Percentiles rank a stretch among this genome's conserved stretches.
phyloP scores from a whole-genome alignment of 2,888 invertebrate genomes.

The Cremastinae sp. region DNA sequence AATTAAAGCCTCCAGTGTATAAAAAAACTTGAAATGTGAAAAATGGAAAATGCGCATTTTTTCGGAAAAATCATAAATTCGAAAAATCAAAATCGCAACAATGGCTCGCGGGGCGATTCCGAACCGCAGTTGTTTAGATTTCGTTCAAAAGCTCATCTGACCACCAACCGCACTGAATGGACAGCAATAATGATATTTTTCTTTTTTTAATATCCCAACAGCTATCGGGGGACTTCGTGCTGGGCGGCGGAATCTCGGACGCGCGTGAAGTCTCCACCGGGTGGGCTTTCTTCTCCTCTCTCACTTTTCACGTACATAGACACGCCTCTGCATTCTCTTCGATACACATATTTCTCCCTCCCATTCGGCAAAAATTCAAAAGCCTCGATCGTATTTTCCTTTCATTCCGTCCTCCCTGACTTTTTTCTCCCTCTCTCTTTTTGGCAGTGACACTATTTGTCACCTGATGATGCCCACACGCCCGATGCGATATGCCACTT shows the following conservation, averaged over 20 bases:
- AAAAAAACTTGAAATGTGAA: no score
- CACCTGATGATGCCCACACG: conserved; percentile 64
- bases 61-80: neutral
- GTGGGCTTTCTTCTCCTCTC: conserved; percentile 49
- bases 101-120: conserved; percentile 22
- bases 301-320: conserved; percentile 13
- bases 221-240: conserved; percentile 47
- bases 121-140: conserved; percentile 18
- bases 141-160: conserved; percentile 1
- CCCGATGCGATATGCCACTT: conserved; percentile 50
- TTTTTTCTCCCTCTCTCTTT: conserved; percentile 18
- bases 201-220: conserved; percentile 49
- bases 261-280: conserved; percentile 53
- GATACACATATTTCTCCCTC: conserved; percentile 11
- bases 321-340: conserved; percentile 38
- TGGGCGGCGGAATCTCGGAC: conserved; percentile 36
- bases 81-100: neutral
- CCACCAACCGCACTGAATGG: neutral
- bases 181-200: conserved; percentile 51
- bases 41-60: neutral
- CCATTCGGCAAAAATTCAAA: conserved; percentile 46
- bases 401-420: conserved; percentile 5
- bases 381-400: conserved; percentile 16
- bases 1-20: no score
- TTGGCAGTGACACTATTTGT: conserved; percentile 64